These are phyloP conservation scores for Morone chrysops DNA, from an alignment of 2,113 vertebrate genomes.

Conservation along the genomic window DNA sequence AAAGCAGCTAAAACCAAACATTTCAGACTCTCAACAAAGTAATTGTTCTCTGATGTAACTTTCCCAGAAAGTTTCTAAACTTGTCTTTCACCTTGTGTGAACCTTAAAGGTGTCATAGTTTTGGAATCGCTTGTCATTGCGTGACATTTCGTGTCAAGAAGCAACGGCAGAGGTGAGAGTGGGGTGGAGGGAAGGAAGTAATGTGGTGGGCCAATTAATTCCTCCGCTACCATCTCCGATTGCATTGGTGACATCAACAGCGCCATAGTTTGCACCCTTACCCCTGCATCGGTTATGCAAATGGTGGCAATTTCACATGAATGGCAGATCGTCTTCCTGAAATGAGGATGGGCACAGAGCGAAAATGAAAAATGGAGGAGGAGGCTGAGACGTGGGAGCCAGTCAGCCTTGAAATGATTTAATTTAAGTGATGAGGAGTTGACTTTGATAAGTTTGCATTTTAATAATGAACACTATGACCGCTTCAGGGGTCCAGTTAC, in stretches of 20 bases:
- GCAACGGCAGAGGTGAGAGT: constrained; percentile 58
- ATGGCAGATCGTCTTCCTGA: constrained; percentile 63
- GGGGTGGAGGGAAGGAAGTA: constrained; percentile 28
- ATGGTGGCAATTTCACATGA: constrained; percentile 77
- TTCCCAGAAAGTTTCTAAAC: neutral
- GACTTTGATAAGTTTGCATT: constrained; percentile 87
- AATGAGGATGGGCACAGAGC: constrained; percentile 74
- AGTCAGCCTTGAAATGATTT: constrained; percentile 87
- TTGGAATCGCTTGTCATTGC: constrained; percentile 23
- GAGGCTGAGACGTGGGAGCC: constrained; percentile 61
- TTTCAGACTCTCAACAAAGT: constrained; percentile 5
- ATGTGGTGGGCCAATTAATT: constrained; percentile 65
- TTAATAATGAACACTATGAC: constrained; percentile 76
- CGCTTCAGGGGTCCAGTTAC: constrained; percentile 65
- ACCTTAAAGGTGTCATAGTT: neutral
- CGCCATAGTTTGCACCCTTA: constrained; percentile 50
- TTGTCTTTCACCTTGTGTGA: neutral
- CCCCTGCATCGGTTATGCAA: constrained; percentile 78
- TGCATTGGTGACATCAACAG: constrained; percentile 56
- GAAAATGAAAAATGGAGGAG: constrained; percentile 72
- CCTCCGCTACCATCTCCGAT: constrained; percentile 37
- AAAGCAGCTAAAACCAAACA: constrained; percentile 7
- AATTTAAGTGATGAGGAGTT: constrained; percentile 82
- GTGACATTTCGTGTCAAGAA: constrained; percentile 57
- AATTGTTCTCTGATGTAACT: constrained; percentile 1